These are phyloP conservation scores for Dilophus febrilis DNA, from an alignment of 2,888 invertebrate species.

Conservation along the genomic window DNA sequence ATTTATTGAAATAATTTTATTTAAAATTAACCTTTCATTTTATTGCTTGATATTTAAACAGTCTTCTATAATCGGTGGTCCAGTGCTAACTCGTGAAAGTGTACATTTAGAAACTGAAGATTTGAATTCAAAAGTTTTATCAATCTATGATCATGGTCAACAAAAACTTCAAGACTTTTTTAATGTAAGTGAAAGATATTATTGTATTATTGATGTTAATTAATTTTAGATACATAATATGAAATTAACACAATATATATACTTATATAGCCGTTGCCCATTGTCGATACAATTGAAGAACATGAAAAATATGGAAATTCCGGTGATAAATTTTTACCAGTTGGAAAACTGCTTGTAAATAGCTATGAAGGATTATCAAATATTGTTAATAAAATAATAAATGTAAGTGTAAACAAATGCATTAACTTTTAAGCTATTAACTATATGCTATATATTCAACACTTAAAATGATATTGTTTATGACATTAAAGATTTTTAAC, in stretches of 20 bases:
- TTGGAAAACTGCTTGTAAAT: constrained; percentile 46
- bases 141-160: constrained; percentile 23
- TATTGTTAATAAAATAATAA: constrained; percentile 41
- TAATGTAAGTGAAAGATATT: constrained; percentile 17
- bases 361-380: constrained; percentile 51
- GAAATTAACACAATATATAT: constrained; percentile 1
- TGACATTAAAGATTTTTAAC: too few species aligned
- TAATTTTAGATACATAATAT: neutral
- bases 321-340: constrained; percentile 44
- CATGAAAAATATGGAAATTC: constrained; percentile 65
- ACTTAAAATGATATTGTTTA: too few species aligned
- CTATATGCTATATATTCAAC: too few species aligned
- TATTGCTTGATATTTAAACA: too few species aligned
- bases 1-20: too few species aligned
- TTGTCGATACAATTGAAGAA: constrained; percentile 58
- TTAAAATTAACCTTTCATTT: too few species aligned
- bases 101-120: constrained; percentile 20
- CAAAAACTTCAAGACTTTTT: constrained; percentile 19
- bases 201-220: neutral
- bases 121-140: constrained; percentile 22
- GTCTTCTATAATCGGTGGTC: too few species aligned
- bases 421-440: too few species aligned
- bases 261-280: constrained; percentile 40
- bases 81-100: too few species aligned
- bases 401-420: constrained; percentile 31